Conservation (phyloP, 1,140 invertebrate genomes). For the Drosophila oshimai region DNA sequence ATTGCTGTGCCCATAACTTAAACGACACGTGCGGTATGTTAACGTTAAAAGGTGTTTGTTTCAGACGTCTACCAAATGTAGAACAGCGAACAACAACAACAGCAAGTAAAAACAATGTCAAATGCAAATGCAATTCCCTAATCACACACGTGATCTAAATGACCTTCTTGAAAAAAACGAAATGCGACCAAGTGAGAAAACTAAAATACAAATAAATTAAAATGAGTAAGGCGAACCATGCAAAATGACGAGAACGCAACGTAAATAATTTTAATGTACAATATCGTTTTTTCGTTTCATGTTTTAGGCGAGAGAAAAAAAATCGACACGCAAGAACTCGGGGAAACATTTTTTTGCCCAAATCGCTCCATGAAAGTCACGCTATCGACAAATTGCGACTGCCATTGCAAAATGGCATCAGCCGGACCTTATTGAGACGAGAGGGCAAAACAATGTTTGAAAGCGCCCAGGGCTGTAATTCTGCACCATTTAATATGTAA, state of each 20-base stretch:
- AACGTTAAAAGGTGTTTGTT: constrained; percentile 54
- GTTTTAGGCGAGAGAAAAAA: constrained; percentile 77
- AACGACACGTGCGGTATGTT: constrained; percentile 60
- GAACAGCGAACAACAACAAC: constrained; percentile 32
- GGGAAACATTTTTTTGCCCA: constrained; percentile 81
- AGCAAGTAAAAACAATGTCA: constrained; percentile 47
- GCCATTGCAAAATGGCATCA: constrained; percentile 1
- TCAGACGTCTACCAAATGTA: constrained; percentile 47
- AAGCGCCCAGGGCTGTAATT: constrained; percentile 82
- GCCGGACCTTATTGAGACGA: constrained; percentile 63
- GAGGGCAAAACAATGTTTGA: constrained; percentile 80
- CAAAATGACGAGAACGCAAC: constrained; percentile 39
- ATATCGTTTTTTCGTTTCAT: constrained; percentile 43
- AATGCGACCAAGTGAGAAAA: constrained; percentile 36
- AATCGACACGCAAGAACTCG: constrained; percentile 82
- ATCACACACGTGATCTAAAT: constrained; percentile 67
- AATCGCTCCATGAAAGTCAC: constrained; percentile 75
- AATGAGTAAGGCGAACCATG: constrained; percentile 21
- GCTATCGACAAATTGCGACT: constrained; percentile 29
- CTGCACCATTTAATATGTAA: constrained; percentile 82
- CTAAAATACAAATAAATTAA: constrained; percentile 2
- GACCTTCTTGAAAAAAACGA: constrained; percentile 55
- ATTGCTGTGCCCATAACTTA: constrained; percentile 45
- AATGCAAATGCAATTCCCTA: constrained; percentile 63
- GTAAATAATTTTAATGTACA: constrained; percentile 57